Evolutionary conservation across 2,113 vertebrate species (phyloP), one percentile per base, ranked within the genome.

Genomic region (Dolichallabes microphthalmus): DNA sequence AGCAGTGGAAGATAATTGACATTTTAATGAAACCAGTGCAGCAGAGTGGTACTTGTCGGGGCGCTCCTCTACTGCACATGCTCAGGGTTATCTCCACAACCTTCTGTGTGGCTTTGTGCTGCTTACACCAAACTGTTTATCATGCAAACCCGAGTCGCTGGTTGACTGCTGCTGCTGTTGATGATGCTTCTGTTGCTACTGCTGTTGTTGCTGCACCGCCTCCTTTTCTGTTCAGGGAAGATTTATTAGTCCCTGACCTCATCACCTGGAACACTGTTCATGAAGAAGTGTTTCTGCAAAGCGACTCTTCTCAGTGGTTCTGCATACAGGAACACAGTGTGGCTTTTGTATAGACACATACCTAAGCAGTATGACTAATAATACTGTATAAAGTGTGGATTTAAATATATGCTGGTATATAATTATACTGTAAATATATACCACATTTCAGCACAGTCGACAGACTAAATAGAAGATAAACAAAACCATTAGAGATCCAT

Each of bases 221-320:
- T 2, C 13, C 55, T 45, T 17, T 71, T 75, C 19, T 71, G 82
- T 57, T 50, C 32, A 63, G 35, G 11, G 57, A 64, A 27, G 57
- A 73, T 76, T 80, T 78, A 73, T 89, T 86, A 74, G 71, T 22
- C 35, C 0, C 9, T 71, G 68, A 39, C 68, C 19, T 71, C 68
- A 71, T 71, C 68, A 71, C 68, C 68, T 71, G 30, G 14, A 32
- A 9, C 15, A 2, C 66, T 68, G 68, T 71, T 71, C 35, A 71
- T 50, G 66, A 35, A 71, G 25, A 57, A 60, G 53, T 75, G 60
- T 50, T 81, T 68, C 27, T 61, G 4, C 12, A 61, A 17, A 69
- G 32, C 17, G 2, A 20, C 7, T 35, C 8, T 69, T 69, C 66
- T 35, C 6, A 69, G 66, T 35, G 68, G 3, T 69, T 39, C 68